These are phyloP conservation scores for Rhysida immarginata DNA, from an alignment of 1,140 invertebrate genomes.

Conservation along the genomic window DNA sequence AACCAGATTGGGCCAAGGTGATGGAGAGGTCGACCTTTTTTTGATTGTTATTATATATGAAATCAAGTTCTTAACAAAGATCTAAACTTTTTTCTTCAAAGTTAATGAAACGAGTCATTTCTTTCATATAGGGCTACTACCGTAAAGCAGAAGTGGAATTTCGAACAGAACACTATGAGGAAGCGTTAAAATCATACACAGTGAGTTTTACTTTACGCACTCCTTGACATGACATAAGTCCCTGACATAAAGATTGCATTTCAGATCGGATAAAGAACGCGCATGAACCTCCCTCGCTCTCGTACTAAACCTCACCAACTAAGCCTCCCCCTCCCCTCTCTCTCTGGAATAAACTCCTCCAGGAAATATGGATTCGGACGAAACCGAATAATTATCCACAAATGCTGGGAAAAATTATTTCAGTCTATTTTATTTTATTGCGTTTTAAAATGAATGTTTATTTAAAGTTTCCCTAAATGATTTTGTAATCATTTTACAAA, in stretches of 20 bases:
- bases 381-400: background rate
- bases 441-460: too few species aligned
- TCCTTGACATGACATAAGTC: too few species aligned
- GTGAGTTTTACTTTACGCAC: constrained; percentile 13
- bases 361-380: background rate
- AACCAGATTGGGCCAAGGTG: constrained; percentile 65
- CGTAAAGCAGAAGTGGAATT: constrained; percentile 60
- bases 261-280: too few species aligned
- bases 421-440: too few species aligned
- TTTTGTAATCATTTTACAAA: too few species aligned
- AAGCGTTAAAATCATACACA: constrained; percentile 45
- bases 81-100: background rate
- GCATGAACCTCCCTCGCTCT: constrained; percentile 1
- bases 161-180: constrained; percentile 45
- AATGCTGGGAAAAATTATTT: too few species aligned
- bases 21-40: background rate
- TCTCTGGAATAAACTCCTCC: background rate
- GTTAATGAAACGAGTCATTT: background rate
- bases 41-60: constrained; percentile 11
- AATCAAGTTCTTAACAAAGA: background rate
- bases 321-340: background rate
- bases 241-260: too few species aligned
- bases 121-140: constrained; percentile 49
- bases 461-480: too few species aligned
- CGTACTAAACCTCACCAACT: background rate